Percentiles rank a stretch among this genome's conserved stretches.
These are phyloP conservation scores for Agrochola litura DNA, from an alignment of 2,888 invertebrate species.

Conservation along the genomic window DNA sequence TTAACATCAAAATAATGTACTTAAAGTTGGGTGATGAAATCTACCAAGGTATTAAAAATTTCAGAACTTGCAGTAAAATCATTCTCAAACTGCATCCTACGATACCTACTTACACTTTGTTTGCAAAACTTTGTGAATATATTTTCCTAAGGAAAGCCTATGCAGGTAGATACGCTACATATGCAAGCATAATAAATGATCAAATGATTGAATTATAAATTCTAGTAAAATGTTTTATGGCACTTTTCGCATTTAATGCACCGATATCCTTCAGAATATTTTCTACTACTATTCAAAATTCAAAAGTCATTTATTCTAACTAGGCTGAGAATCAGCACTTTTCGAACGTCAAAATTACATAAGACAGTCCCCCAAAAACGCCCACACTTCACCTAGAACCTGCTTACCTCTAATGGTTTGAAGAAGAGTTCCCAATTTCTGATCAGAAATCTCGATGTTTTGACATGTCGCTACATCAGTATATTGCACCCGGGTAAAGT, in stretches of 20 bases:
- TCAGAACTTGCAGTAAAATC: not conserved
- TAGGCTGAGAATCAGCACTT: too few species aligned
- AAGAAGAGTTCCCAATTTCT: not conserved
- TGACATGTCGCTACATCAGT: not conserved
- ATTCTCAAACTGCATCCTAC: not conserved
- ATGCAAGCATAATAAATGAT: not conserved
- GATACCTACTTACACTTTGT: too few species aligned
- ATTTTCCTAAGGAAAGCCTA: not conserved
- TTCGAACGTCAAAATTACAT: too few species aligned
- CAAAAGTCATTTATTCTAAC: too few species aligned
- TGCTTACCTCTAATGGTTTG: not conserved
- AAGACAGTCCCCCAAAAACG: too few species aligned
- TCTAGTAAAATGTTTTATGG: not conserved
- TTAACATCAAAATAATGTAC: not conserved
- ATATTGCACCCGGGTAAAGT: not conserved
- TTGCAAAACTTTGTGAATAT: not conserved
- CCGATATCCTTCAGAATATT: not conserved
- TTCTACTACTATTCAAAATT: too few species aligned
- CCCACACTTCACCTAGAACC: too few species aligned
- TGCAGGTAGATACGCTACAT: not conserved
- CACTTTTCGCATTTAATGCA: not conserved
- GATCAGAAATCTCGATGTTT: not conserved
- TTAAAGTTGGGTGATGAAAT: not conserved
- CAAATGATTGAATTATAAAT: not conserved
- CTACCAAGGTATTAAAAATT: too few species aligned